These are phyloP conservation scores for Saguinus imperator DNA, from an alignment of 2,113 vertebrate genomes.

Conservation along the genomic window DNA sequence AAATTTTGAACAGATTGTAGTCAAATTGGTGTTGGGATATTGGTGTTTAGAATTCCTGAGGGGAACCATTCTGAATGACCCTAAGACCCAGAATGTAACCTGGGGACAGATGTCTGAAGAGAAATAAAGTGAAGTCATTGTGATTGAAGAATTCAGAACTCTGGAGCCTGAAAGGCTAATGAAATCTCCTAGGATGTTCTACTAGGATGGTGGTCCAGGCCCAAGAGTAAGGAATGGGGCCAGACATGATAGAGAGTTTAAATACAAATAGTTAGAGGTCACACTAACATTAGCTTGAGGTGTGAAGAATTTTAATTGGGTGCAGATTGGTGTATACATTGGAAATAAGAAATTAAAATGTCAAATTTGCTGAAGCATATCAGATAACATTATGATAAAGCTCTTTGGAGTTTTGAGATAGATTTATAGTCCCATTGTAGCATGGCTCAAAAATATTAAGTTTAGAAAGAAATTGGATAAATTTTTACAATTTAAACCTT, in stretches of 20 bases:
- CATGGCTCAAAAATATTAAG: background rate
- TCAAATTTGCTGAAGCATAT: background rate
- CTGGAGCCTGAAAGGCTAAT: background rate
- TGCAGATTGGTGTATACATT: background rate
- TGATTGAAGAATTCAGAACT: conserved; percentile 1
- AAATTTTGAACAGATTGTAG: background rate
- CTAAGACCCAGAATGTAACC: background rate
- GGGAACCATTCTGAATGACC: background rate
- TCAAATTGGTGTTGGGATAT: background rate
- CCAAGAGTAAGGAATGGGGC: background rate
- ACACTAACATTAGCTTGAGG: background rate
- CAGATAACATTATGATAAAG: background rate
- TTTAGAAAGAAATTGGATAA: conserved; percentile 1
- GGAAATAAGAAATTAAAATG: background rate
- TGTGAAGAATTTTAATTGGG: conserved; percentile 1
- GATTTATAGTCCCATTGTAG: background rate
- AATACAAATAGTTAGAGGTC: background rate
- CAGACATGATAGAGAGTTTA: background rate
- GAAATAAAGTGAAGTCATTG: conserved; percentile 14
- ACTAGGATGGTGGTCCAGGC: background rate
- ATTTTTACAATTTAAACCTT: background rate
- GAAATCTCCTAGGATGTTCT: background rate
- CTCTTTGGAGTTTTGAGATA: background rate
- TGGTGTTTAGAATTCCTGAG: conserved; percentile 10
- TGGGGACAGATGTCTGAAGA: background rate